Conservation (phyloP, 2,113 vertebrate species). For the Phaethornis superciliosus region DNA sequence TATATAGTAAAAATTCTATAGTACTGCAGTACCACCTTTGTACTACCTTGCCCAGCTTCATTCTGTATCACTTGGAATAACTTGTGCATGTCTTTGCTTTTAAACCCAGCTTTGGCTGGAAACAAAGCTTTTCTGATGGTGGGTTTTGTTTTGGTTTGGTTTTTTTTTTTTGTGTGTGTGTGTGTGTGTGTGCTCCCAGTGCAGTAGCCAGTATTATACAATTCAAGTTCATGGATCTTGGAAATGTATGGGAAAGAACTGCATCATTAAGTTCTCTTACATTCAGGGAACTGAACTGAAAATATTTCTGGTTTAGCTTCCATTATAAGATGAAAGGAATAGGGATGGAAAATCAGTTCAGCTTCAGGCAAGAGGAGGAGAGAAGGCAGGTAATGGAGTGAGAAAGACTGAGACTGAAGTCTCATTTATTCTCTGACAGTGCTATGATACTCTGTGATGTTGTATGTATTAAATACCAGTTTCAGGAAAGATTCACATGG, state of each 20-base stretch:
- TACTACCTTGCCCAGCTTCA: not conserved
- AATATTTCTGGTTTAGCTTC: not conserved
- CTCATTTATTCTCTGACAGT: not conserved
- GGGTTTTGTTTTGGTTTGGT: not conserved
- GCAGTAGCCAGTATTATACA: not conserved
- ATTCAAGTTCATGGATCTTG: not conserved
- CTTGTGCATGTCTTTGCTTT: not conserved
- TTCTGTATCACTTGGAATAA: not conserved
- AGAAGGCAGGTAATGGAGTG: not conserved
- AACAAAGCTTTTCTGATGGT: not conserved
- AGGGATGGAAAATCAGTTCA: not conserved
- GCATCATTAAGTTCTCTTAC: not conserved
- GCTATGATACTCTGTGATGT: not conserved
- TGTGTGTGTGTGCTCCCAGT: accelerated
- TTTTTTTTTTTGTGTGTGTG: not conserved
- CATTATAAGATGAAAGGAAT: not conserved
- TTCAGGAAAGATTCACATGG: not conserved
- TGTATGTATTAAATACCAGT: not conserved
- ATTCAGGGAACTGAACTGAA: not conserved
- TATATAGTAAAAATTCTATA: not conserved
- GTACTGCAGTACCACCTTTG: not conserved
- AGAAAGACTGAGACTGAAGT: not conserved
- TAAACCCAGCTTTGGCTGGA: not conserved
- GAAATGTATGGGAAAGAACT: not conserved
- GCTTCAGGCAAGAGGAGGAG: not conserved